Evolutionary conservation across 2,113 vertebrate species (phyloP).

Genomic region (Merops nubicus): DNA sequence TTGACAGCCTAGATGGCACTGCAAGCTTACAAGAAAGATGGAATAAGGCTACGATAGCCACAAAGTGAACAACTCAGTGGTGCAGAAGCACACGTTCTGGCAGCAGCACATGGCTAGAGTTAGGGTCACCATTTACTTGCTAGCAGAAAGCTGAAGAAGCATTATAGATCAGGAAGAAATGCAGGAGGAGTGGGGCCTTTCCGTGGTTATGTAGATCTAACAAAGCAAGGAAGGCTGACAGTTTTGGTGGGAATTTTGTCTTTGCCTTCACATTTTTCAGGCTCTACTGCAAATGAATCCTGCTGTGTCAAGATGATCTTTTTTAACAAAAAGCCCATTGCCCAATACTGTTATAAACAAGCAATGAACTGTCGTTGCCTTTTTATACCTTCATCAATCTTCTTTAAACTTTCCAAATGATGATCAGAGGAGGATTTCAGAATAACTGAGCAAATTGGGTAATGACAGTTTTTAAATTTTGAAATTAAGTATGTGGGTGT

Average conservation of each 20-base stretch:
- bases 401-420: neutral
- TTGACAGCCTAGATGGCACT: neutral
- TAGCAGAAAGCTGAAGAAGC: neutral
- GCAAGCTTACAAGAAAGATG: neutral
- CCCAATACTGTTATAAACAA: neutral
- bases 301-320: neutral
- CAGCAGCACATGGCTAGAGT: neutral
- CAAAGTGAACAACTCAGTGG: neutral
- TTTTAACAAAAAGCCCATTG: neutral
- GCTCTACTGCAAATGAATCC: neutral
- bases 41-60: neutral
- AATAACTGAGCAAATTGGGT: constrained; percentile 31
- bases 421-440: neutral
- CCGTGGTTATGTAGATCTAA: rapidly evolving
- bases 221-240: neutral
- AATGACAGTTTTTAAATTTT: constrained; percentile 30
- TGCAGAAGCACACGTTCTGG: rapidly evolving
- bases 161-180: neutral
- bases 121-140: neutral
- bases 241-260: neutral
- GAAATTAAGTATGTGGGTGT: constrained; percentile 35
- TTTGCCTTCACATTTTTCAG: neutral
- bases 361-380: neutral
- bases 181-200: neutral
- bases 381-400: neutral